Evolutionary conservation across 2,888 invertebrate species (phyloP).

Genomic region (Drosophila incognita): DNA sequence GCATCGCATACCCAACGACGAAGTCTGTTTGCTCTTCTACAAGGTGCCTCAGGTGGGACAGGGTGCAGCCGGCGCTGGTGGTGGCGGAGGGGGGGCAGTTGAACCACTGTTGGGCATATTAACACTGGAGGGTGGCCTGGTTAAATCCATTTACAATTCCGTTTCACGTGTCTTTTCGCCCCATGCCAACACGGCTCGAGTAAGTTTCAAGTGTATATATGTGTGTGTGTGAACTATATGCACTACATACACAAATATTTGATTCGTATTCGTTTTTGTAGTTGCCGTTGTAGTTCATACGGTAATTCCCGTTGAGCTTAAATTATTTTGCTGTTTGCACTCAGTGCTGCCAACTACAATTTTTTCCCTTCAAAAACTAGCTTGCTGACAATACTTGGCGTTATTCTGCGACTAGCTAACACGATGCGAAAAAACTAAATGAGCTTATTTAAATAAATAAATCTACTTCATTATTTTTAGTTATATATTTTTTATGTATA

Average conservation of each 20-base stretch:
- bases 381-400: no score
- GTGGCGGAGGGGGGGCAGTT: constrained; percentile 17
- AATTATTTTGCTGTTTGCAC: constrained; percentile 62
- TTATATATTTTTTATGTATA: not conserved
- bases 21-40: constrained; percentile 85
- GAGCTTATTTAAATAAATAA: not conserved
- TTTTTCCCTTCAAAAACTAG: not conserved
- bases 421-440: rapidly evolving
- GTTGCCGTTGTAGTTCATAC: constrained; percentile 33
- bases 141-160: constrained; percentile 86
- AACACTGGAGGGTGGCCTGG: constrained; percentile 85
- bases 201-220: constrained; percentile 61
- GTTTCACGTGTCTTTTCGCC: constrained; percentile 85
- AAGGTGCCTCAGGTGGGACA: constrained; percentile 84
- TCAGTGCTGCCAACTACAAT: constrained; percentile 8
- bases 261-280: constrained; percentile 32
- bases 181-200: constrained; percentile 82
- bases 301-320: constrained; percentile 63
- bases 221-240: not conserved
- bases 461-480: not conserved
- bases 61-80: constrained; percentile 1
- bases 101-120: constrained; percentile 84
- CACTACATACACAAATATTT: constrained; percentile 16
- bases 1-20: constrained; percentile 84
- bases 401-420: not conserved